Evolutionary conservation across 2,797 vertebrate genomes (phyloP).

Genomic region (Muscicapa striata): DNA sequence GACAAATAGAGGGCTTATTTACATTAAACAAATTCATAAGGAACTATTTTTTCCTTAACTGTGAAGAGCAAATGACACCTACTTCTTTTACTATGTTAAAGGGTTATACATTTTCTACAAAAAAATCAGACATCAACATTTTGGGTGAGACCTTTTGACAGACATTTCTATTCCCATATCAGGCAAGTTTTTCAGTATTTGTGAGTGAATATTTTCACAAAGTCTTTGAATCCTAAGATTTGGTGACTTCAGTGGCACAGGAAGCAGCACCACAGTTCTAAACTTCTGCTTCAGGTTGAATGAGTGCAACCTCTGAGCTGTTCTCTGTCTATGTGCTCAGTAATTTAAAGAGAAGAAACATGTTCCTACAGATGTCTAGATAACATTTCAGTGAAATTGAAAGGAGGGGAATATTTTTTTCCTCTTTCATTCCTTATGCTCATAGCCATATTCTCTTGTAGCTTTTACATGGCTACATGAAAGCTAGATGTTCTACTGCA

Average conservation of each 20-base stretch:
- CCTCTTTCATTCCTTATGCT: background rate
- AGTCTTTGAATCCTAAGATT: background rate
- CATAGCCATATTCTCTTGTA: background rate
- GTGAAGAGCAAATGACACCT: background rate
- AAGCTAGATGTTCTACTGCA: background rate
- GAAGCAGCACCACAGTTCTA: background rate
- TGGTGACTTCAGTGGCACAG: background rate
- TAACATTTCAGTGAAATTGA: background rate
- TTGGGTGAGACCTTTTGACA: background rate
- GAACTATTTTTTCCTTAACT: constrained; percentile 12
- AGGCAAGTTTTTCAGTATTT: background rate
- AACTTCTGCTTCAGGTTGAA: background rate
- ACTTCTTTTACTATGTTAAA: background rate
- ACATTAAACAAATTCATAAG: constrained; percentile 70
- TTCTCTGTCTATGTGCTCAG: background rate
- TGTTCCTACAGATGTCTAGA: background rate
- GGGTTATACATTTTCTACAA: background rate
- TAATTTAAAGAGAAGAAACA: background rate
- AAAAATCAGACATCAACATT: background rate
- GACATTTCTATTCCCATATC: background rate
- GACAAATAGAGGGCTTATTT: constrained; percentile 72
- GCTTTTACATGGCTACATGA: background rate
- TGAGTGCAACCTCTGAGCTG: background rate
- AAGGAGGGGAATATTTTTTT: background rate
- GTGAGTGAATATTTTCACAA: background rate